Base-by-base conservation (phyloP, 2,113 vertebrate species). In the Dicentrarchus labrax region DNA sequence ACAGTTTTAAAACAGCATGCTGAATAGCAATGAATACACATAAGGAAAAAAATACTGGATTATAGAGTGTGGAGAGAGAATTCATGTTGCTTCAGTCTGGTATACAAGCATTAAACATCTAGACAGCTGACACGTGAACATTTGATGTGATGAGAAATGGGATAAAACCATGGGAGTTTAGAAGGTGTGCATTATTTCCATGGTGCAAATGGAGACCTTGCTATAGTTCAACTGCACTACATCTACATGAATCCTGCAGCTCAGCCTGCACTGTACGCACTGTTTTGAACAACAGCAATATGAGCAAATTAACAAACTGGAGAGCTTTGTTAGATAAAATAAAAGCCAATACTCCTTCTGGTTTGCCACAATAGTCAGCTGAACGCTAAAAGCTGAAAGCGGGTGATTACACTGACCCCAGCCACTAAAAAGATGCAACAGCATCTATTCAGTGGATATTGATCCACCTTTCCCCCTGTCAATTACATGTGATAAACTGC, bases 401-500 rank as follows among this genome's bases (percentile, higher is more conserved):
- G 22, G 71, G 48, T 53, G 82, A 87, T 86, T 79, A 72, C 71
- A 54, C 64, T 51, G 65, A 80, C 22, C 84, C 51, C 75, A 38
- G 54, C 59, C 86, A 76, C 79, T 53, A 72, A 73, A 80, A 76
- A 83, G 72, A 90, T 65, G 80, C 82, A 72, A 79, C 83, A 82
- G 79, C 73, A 82, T 91, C 88, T 64, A 90, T 92, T 92, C 87
- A 87, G 22, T 69, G 68, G 76, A 60, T 92, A 93, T 88, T 87
- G 88, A 94, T 94, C 88, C 50, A 66, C 41, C 36, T 17, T 38
- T 60, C 77, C 80, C 45, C 22, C 83, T 85, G 89, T 74, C 90
- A 91, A 91, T 93, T 91, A 88, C 84, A 68, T 48, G 78, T 72
- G 83, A 92, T 82, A 90, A 90, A 93, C 80, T 83, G 85, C 84